Evolutionary conservation across 2,113 vertebrate species (phyloP).

Genomic region (Percopsis transmontana): DNA sequence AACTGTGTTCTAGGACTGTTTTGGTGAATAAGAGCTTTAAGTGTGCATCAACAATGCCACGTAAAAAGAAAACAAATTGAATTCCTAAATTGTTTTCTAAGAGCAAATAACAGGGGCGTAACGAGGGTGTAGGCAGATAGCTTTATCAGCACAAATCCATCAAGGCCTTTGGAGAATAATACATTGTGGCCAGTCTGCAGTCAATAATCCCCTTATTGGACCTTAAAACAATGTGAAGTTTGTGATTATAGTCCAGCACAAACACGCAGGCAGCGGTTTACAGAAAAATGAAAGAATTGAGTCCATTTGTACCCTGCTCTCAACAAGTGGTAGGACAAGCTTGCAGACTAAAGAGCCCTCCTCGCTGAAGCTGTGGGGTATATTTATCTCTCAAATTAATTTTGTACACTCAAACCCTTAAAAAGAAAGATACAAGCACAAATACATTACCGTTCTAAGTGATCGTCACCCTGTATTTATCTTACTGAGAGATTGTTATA

Average conservation of each 20-base stretch:
- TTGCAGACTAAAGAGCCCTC: slow-evolving; percentile 56
- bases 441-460: slow-evolving; percentile 21
- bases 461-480: slow-evolving; percentile 18
- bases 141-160: slow-evolving; percentile 49
- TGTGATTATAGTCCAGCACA: slow-evolving; percentile 47
- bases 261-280: slow-evolving; percentile 41
- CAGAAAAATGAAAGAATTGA: slow-evolving; percentile 41
- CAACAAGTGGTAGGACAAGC: slow-evolving; percentile 48
- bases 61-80: slow-evolving; percentile 16
- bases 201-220: slow-evolving; percentile 57
- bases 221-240: slow-evolving; percentile 46
- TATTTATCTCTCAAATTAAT: slow-evolving; percentile 49
- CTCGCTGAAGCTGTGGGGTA: slow-evolving; percentile 61
- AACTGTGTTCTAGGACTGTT: background rate
- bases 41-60: background rate
- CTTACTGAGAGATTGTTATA: background rate
- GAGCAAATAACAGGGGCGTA: slow-evolving; percentile 38
- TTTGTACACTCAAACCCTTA: slow-evolving; percentile 22
- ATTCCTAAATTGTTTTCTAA: slow-evolving; percentile 11
- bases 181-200: slow-evolving; percentile 54
- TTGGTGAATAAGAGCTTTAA: background rate
- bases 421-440: slow-evolving; percentile 41
- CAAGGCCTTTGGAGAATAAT: slow-evolving; percentile 46
- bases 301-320: slow-evolving; percentile 46
- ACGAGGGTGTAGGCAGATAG: slow-evolving; percentile 17